Percentiles rank a stretch among this genome's conserved stretches.
Evolutionary conservation across 2,797 vertebrate species (phyloP).

Genomic region (Apogon talboti): DNA sequence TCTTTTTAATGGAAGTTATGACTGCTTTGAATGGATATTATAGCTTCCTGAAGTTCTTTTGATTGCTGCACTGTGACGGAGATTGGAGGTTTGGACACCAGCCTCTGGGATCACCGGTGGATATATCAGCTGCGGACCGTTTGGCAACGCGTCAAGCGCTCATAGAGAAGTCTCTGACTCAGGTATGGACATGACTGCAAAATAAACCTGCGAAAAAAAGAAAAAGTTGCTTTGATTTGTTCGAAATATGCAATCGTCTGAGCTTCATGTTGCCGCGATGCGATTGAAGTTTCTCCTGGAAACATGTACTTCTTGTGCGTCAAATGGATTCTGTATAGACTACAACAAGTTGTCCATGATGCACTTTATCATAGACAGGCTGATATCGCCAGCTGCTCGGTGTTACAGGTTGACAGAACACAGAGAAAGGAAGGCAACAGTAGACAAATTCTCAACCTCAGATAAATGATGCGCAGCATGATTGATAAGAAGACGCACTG

Average conservation of each 20-base stretch:
- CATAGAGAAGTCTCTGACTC: constrained; percentile 69
- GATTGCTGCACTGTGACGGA: constrained; percentile 58
- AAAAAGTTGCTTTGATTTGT: constrained; percentile 38
- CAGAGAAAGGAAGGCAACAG: constrained; percentile 22
- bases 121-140: constrained; percentile 49
- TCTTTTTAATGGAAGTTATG: constrained; percentile 69
- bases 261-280: neutral
- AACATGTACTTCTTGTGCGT: constrained; percentile 5
- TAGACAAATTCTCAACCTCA: constrained; percentile 38
- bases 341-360: constrained; percentile 67
- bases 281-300: constrained; percentile 31
- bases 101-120: constrained; percentile 69
- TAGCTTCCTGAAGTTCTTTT: constrained; percentile 64
- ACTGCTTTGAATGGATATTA: constrained; percentile 64
- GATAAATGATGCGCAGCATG: constrained; percentile 27
- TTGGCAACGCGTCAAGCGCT: constrained; percentile 53
- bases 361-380: constrained; percentile 27
- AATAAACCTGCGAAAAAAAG: neutral
- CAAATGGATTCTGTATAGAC: constrained; percentile 10
- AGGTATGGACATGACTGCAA: constrained; percentile 62
- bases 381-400: constrained; percentile 35
- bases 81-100: constrained; percentile 76
- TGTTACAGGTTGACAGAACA: constrained; percentile 77
- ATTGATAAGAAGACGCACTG: constrained; percentile 34
- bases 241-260: neutral